Evolutionary conservation across 2,888 invertebrate genomes (phyloP), one percentile per base, ranked within the genome.

Genomic region (Sepiola atlantica): DNA sequence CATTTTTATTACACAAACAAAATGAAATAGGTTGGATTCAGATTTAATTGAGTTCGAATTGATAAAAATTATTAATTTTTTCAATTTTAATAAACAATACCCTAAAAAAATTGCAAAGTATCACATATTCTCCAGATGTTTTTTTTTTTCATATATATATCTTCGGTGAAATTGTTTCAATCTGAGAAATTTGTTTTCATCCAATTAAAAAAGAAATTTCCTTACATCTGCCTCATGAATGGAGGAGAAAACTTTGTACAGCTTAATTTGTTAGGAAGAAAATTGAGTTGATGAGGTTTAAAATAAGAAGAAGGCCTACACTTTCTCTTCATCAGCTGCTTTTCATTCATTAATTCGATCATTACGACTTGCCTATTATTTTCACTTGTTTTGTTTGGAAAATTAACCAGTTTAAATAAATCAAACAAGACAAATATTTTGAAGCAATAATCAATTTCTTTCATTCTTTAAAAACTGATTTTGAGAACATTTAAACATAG

Each of bases 11-110:
- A n/a, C n/a, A n/a, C 18, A 32, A 77, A 77, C n/a, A 32, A 77
- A 61, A 77, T n/a, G 14, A 77, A 77, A n/a, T 32, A 16, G 12
- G n/a, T n/a, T 77, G 77, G 32, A 77, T 77, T 32, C n/a, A 77
- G n/a, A 77, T 77, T 77, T 77, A 77, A 77, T 32, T 32, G 77
- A 77, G n/a, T 77, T 32, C n/a, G 32, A 77, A 77, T 77, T 77
- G 16, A n/a, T 14, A 77, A n/a, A 28, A n/a, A 77, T 77, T 77
- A 1, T 77, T n/a, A 77, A 77, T 77, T 18, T n/a, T 77, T 77
- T 77, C n/a, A n/a, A 77, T 77, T 77, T 77, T n/a, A 77, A 77
- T 77, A 32, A 77, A 77, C n/a, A n/a, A 77, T 77, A n/a, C n/a
- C 16, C n/a, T 77, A 77, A 77, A 77, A 77, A n/a, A 77, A 14